Evolutionary conservation across 2,797 vertebrate species (phyloP).

Genomic region (Peromyscus eremicus): DNA sequence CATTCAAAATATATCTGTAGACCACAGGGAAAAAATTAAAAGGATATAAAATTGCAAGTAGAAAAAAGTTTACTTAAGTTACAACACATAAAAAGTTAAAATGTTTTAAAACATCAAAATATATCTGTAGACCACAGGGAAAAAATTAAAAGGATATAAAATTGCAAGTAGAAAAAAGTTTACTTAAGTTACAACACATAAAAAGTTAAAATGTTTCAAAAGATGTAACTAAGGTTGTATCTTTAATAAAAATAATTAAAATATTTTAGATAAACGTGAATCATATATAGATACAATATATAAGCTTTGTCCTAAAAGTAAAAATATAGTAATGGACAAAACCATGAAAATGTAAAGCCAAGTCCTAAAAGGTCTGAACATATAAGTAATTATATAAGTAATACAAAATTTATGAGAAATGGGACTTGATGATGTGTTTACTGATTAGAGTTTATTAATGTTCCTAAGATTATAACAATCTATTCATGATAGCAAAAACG

Average conservation of each 20-base stretch:
- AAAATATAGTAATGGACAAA: background rate
- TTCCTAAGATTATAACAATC: background rate
- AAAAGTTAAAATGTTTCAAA: background rate
- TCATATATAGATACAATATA: background rate
- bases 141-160: background rate
- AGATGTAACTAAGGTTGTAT: background rate
- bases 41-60: background rate
- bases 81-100: background rate
- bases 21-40: background rate
- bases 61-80: background rate
- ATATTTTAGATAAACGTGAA: background rate
- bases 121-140: background rate
- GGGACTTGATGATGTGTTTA: background rate
- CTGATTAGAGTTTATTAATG: background rate
- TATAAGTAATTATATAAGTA: background rate
- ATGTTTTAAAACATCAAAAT: background rate
- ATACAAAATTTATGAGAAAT: background rate
- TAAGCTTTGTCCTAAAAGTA: background rate
- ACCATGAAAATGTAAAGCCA: background rate
- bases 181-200: background rate
- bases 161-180: background rate
- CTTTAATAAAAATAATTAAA: background rate
- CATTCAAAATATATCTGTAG: background rate
- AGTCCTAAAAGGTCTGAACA: background rate
- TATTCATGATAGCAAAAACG: background rate